Percentiles rank a stretch among this genome's conserved stretches.
phyloP scores from a whole-genome alignment of 2,113 vertebrate genomes.

The Boleophthalmus pectinirostris region DNA sequence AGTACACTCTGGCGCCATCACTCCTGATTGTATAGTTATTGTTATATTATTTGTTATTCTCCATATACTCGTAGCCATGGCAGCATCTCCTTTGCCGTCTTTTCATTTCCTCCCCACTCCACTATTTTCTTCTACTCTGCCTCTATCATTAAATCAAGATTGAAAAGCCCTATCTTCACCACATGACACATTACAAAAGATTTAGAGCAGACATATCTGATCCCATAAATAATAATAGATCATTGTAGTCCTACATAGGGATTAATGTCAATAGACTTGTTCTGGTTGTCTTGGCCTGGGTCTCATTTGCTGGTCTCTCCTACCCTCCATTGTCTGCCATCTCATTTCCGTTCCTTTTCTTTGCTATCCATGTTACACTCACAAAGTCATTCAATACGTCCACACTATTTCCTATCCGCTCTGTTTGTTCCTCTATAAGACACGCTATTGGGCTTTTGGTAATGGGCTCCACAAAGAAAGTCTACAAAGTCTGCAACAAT shows the following conservation, averaged over 20 bases:
- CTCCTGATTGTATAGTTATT: conserved; percentile 7
- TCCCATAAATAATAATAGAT: conserved; percentile 17
- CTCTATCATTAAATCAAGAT: conserved; percentile 26
- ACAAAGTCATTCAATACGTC: neutral
- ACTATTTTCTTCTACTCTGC: neutral
- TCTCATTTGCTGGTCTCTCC: conserved; percentile 17
- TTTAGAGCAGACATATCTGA: conserved; percentile 42
- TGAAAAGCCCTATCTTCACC: conserved; percentile 16
- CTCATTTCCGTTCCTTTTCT: conserved; percentile 45
- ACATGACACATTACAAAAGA: conserved; percentile 30
- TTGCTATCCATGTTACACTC: conserved; percentile 4
- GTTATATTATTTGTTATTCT: conserved; percentile 6
- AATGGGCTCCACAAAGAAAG: neutral
- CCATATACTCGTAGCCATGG: conserved; percentile 13
- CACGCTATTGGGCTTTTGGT: neutral
- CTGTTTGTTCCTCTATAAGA: neutral
- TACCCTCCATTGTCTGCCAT: neutral
- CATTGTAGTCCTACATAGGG: conserved; percentile 4
- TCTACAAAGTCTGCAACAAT: neutral
- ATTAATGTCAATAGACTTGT: conserved; percentile 28
- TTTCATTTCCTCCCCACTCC: conserved; percentile 51
- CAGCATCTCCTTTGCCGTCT: conserved; percentile 28
- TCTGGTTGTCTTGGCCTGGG: neutral
- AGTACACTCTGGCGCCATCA: neutral
- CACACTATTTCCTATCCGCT: neutral